Conservation (phyloP, 1,140 invertebrate species). For the Odontomachus brunneus region DNA sequence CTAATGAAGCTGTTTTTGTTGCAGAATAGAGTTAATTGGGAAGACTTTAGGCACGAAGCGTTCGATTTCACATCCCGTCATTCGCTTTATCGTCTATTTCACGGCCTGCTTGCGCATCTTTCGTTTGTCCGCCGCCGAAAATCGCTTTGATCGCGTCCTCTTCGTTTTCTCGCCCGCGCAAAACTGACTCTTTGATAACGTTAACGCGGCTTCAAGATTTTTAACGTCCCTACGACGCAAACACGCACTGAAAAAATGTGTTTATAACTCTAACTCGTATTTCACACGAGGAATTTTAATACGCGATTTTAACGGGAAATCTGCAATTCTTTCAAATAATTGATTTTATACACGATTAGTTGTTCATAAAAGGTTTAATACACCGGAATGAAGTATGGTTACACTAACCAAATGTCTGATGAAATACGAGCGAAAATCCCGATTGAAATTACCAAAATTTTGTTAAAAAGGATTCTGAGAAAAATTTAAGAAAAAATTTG, state of each 20-base stretch:
- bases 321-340: background rate
- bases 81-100: constrained; percentile 19
- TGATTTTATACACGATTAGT: too few species aligned
- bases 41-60: constrained; percentile 54
- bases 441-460: too few species aligned
- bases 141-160: constrained; percentile 23
- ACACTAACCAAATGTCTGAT: too few species aligned
- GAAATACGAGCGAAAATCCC: too few species aligned
- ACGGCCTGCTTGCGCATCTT: background rate
- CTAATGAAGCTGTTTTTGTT: constrained; percentile 72
- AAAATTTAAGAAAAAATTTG: too few species aligned
- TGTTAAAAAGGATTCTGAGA: too few species aligned
- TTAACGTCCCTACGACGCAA: background rate
- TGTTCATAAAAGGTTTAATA: too few species aligned
- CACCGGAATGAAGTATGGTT: too few species aligned
- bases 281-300: background rate
- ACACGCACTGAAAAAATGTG: background rate
- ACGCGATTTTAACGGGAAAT: background rate
- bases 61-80: constrained; percentile 59
- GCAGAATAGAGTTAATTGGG: constrained; percentile 69
- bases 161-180: background rate
- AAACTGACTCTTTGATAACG: background rate
- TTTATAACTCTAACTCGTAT: background rate
- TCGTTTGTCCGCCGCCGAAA: background rate
- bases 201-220: constrained; percentile 20